phyloP scores from a whole-genome alignment of 1,140 invertebrate species.

The Tigriopus japonicus region DNA sequence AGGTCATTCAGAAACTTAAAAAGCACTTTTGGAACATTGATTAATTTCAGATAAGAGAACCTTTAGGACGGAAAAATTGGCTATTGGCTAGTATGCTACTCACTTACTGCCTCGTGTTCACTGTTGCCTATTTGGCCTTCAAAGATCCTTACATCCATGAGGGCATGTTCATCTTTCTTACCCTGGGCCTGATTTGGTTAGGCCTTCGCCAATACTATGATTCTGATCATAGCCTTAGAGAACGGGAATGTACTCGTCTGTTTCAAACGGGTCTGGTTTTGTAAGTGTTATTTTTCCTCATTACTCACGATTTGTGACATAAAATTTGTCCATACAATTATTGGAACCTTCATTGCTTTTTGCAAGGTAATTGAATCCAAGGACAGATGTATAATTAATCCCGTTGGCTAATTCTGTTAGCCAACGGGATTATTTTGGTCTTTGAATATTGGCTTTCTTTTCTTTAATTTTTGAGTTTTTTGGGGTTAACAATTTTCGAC shows the following conservation, averaged over 20 bases:
- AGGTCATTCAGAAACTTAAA: no score
- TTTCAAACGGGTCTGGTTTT: conserved; percentile 20
- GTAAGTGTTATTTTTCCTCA: conserved; percentile 21
- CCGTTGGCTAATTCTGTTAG: no score
- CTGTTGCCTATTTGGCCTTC: conserved; percentile 22
- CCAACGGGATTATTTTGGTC: no score
- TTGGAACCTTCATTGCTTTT: no score
- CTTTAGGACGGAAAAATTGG: conserved; percentile 13
- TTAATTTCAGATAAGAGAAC: conserved; percentile 18
- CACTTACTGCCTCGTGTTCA: conserved; percentile 22
- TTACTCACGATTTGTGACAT: no score
- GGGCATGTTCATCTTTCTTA: conserved; percentile 24
- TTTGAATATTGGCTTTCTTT: no score
- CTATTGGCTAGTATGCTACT: conserved; percentile 19
- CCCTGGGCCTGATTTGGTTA: conserved; percentile 20
- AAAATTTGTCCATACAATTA: no score
- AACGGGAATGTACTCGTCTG: conserved; percentile 19
- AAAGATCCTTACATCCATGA: conserved; percentile 24
- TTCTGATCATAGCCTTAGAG: conserved; percentile 20
- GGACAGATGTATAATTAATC: no score
- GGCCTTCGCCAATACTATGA: conserved; percentile 17
- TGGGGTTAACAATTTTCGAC: no score
- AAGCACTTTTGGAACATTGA: no score
- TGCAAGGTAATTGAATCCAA: no score
- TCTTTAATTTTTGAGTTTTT: no score